phyloP scores from a whole-genome alignment of 35 echinoderm and acorn worm species.

The Lytechinus variegatus region DNA sequence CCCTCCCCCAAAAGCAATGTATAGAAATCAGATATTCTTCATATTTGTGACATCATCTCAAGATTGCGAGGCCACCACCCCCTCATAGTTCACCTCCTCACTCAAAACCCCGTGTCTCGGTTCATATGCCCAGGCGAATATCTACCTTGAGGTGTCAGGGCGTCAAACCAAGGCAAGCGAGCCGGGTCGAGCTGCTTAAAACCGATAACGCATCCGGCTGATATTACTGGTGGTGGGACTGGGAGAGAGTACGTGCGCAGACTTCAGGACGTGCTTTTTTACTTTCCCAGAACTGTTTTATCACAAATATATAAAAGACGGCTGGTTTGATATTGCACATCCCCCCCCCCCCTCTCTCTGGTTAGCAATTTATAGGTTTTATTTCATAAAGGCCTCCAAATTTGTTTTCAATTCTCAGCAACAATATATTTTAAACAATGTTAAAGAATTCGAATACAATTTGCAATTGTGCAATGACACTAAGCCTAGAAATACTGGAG shows the following conservation, averaged over 20 bases:
- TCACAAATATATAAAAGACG: too few species aligned
- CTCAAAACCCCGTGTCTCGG: background rate
- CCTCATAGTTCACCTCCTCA: background rate
- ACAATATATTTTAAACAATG: too few species aligned
- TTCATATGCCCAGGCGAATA: background rate
- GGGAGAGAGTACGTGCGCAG: background rate
- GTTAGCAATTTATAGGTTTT: background rate
- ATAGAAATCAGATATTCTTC: too few species aligned
- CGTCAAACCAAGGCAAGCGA: background rate
- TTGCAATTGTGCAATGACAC: too few species aligned
- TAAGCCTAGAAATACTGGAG: too few species aligned
- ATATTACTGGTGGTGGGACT: slow-evolving; percentile 15
- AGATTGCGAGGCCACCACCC: too few species aligned
- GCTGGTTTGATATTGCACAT: background rate
- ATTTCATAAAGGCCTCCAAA: too few species aligned
- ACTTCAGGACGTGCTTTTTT: background rate
- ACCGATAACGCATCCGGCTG: slow-evolving; percentile 45
- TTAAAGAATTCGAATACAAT: too few species aligned
- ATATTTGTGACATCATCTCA: too few species aligned
- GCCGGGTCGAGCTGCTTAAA: background rate
- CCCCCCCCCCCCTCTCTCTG: background rate
- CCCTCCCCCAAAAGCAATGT: background rate
- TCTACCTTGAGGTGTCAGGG: background rate
- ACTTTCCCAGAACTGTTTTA: background rate
- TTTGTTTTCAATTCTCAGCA: too few species aligned